Evolutionary conservation across 2,888 invertebrate species (phyloP).

Genomic region (Netelia fuscicornis): DNA sequence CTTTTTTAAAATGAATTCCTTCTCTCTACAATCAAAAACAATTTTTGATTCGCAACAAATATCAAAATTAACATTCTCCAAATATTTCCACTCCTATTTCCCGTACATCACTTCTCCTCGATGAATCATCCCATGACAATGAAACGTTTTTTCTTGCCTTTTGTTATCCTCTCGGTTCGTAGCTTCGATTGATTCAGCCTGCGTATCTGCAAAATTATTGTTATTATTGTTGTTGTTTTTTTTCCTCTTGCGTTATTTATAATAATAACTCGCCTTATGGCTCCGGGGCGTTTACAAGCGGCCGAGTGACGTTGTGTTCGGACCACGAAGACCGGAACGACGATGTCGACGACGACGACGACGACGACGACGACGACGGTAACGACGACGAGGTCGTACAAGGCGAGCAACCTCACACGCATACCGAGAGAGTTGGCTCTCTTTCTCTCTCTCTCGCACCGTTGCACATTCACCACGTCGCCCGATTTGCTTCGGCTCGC

Average conservation of each 20-base stretch:
- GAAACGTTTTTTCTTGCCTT: not conserved
- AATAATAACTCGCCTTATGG: constrained; percentile 58
- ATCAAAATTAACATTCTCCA: too few species aligned
- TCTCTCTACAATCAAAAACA: too few species aligned
- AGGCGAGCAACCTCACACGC: constrained; percentile 77
- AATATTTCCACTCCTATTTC: not conserved
- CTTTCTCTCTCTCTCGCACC: constrained; percentile 47
- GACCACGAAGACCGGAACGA: constrained; percentile 24
- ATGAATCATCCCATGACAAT: not conserved
- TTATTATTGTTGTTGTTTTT: not conserved
- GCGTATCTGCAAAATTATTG: not conserved
- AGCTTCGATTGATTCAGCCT: too few species aligned
- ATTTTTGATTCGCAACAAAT: too few species aligned
- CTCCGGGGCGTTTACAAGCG: constrained; percentile 23
- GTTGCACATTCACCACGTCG: constrained; percentile 64
- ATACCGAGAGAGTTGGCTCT: constrained; percentile 55
- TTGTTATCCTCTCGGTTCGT: too few species aligned
- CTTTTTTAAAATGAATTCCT: too few species aligned
- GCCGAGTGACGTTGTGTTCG: too few species aligned
- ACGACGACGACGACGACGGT: constrained; percentile 46
- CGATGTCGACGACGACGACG: not conserved
- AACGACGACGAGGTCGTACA: constrained; percentile 76
- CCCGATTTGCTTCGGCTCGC: constrained; percentile 62
- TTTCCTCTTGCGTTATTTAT: constrained; percentile 20
- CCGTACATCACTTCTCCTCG: not conserved